Evolutionary conservation across 2,797 vertebrate species (phyloP).

Genomic region (Centroberyx gerrardi): DNA sequence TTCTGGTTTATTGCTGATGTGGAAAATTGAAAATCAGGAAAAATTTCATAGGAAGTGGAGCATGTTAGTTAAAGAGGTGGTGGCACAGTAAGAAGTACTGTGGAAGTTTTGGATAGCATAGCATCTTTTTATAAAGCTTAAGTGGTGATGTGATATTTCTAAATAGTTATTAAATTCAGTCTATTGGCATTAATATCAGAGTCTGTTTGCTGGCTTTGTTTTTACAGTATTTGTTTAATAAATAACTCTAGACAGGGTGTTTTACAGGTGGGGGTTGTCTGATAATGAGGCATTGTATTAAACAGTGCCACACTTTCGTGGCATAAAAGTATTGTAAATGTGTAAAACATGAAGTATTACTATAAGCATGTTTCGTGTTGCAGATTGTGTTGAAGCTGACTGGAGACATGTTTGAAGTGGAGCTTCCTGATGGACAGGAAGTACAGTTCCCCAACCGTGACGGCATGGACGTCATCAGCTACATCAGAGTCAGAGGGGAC

Average conservation of each 20-base stretch:
- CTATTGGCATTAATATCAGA: neutral
- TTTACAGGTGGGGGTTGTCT: neutral
- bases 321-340: too few relatives aligned
- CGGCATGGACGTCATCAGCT: conserved; percentile 76
- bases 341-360: neutral
- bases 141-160: neutral
- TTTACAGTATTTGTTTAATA: neutral
- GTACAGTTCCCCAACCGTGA: conserved; percentile 87
- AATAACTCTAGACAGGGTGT: neutral
- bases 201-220: neutral
- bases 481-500: conserved; percentile 80
- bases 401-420: conserved; percentile 85
- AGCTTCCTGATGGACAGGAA: conserved; percentile 83
- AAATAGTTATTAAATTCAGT: neutral
- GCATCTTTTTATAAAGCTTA: neutral
- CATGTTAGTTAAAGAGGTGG: conserved; percentile 81
- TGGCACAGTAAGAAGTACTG: neutral
- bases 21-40: neutral
- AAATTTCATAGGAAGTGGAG: neutral
- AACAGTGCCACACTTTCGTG: too few relatives aligned
- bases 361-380: neutral
- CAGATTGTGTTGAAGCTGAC: conserved; percentile 85
- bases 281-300: neutral
- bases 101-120: neutral
- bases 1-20: neutral